A percentile compares a stretch with the other conserved stretches of the same genome.
Evolutionary conservation across 2,797 vertebrate species (phyloP).

Genomic region (Paguma larvata): DNA sequence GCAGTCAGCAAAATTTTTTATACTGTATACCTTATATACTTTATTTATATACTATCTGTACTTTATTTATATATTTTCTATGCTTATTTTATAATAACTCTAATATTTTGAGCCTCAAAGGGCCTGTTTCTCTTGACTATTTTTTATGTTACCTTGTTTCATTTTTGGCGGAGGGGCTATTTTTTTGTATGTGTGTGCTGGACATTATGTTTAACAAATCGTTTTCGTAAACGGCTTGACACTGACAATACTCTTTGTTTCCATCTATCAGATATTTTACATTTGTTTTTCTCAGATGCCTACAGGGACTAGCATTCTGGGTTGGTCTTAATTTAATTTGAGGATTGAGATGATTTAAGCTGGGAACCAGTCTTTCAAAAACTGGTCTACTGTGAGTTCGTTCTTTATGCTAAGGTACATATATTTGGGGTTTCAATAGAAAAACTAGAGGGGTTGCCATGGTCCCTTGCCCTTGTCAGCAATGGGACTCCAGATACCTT

Average conservation of each 20-base stretch:
- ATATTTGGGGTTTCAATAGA: neutral
- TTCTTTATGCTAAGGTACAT: neutral
- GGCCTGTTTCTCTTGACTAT: neutral
- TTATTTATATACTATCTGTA: no score
- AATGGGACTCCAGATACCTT: neutral
- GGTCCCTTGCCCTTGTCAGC: neutral
- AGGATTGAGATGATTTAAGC: neutral
- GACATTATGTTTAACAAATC: constrained; percentile 20
- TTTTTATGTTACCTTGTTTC: neutral
- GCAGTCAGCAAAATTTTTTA: neutral
- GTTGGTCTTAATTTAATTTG: constrained; percentile 19
- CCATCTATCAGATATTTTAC: neutral
- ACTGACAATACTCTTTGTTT: neutral
- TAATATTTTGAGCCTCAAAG: neutral
- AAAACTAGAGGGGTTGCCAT: neutral
- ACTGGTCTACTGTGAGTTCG: neutral
- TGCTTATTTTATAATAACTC: neutral
- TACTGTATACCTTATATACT: neutral
- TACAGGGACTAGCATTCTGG: neutral
- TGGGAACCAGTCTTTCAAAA: neutral
- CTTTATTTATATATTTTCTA: no score
- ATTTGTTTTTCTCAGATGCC: constrained; percentile 6
- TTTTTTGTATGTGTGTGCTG: neutral
- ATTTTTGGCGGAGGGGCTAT: neutral
- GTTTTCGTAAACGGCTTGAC: constrained; percentile 14